phyloP scores from a whole-genome alignment of 2,888 invertebrate species.

The Polyommatus icarus region DNA sequence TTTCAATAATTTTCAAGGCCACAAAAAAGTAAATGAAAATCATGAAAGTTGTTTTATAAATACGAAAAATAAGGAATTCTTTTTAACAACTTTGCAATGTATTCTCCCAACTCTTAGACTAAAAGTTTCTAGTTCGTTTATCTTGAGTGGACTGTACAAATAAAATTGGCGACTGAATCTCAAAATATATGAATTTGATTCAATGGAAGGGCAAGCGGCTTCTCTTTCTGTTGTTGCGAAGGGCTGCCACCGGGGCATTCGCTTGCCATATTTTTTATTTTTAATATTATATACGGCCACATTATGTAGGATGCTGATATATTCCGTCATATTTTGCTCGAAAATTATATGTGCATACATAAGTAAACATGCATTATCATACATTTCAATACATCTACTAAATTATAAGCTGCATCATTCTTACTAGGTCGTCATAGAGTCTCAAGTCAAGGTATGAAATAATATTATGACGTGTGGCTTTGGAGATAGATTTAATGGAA shows the following conservation, averaged over 20 bases:
- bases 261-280: slow-evolving; percentile 60
- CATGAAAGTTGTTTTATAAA: not conserved
- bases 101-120: not conserved
- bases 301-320: slow-evolving; percentile 61
- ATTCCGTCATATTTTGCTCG: slow-evolving; percentile 62
- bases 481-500: not conserved
- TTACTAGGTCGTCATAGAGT: not conserved
- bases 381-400: slow-evolving; percentile 18
- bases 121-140: not conserved
- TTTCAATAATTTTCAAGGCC: not conserved
- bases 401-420: slow-evolving; percentile 1
- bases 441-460: not conserved
- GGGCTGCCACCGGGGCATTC: slow-evolving; percentile 77
- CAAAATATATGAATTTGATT: slow-evolving; percentile 82
- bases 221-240: slow-evolving; percentile 72
- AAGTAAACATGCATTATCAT: slow-evolving; percentile 28
- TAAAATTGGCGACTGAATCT: slow-evolving; percentile 81
- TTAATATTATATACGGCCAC: slow-evolving; percentile 66
- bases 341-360: slow-evolving; percentile 37
- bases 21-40: not conserved
- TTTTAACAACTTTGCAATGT: not conserved
- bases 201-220: slow-evolving; percentile 80
- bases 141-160: slow-evolving; percentile 58
- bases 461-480: not conserved
- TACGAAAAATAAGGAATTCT: not conserved